Conservation (phyloP, 2,113 vertebrate genomes). For the Rhinoderma darwinii region DNA sequence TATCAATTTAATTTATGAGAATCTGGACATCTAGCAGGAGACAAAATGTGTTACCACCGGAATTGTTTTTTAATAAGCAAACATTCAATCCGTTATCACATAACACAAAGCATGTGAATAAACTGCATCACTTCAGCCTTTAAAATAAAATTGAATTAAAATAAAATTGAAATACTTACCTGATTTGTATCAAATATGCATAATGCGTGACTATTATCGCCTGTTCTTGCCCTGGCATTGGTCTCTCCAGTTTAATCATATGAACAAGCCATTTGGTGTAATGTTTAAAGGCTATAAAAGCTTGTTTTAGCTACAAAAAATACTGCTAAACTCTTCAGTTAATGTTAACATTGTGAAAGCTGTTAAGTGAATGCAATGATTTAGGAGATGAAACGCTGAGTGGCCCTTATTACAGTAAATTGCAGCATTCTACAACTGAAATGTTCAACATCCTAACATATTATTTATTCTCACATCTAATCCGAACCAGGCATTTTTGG, state of each 20-base stretch:
- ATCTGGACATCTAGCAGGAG: neutral
- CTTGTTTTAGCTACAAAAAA: neutral
- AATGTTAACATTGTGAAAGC: slow-evolving; percentile 1
- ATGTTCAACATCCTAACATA: neutral
- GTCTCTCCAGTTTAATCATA: slow-evolving; percentile 8
- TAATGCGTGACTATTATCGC: slow-evolving; percentile 10
- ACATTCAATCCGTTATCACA: neutral
- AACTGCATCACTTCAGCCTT: neutral
- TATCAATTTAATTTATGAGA: neutral
- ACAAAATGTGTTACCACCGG: neutral
- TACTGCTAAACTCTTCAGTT: neutral
- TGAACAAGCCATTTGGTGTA: neutral
- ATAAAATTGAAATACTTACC: neutral
- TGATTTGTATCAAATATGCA: neutral
- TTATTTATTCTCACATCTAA: neutral
- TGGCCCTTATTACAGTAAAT: neutral
- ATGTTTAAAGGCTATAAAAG: slow-evolving; percentile 32
- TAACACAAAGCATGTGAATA: slow-evolving; percentile 10
- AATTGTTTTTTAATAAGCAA: neutral
- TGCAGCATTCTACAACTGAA: neutral
- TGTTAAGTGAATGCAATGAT: slow-evolving; percentile 16
- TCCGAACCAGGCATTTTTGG: neutral
- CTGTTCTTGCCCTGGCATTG: slow-evolving; percentile 20
- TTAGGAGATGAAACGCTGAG: neutral
- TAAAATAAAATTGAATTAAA: neutral